These are phyloP conservation scores for Clinocottus analis DNA, from an alignment of 2,113 vertebrate species.

Conservation along the genomic window DNA sequence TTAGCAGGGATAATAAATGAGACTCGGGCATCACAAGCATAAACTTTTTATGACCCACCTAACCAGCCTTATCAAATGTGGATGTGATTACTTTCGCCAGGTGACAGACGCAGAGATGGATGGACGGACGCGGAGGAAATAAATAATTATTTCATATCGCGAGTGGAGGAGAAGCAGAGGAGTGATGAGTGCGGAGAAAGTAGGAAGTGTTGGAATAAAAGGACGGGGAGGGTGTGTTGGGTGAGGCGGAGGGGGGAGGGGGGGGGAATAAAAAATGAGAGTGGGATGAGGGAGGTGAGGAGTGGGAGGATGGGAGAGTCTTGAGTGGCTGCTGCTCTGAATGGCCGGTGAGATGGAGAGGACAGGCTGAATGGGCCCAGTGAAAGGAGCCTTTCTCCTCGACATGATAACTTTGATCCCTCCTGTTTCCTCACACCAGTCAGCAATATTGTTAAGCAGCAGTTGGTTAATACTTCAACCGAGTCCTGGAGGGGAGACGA, in stretches of 20 bases:
- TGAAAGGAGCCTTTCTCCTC: conserved; percentile 82
- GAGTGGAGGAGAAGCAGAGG: conserved; percentile 21
- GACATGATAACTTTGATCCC: conserved; percentile 88
- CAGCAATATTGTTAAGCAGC: conserved; percentile 86
- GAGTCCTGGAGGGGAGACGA: conserved; percentile 45
- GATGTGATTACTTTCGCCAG: conserved; percentile 73
- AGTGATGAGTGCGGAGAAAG: conserved; percentile 38
- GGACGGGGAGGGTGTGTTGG: conserved; percentile 36
- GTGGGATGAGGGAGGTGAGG: conserved; percentile 71
- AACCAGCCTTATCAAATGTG: conserved; percentile 82
- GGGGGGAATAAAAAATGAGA: conserved; percentile 68
- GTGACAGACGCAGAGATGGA: conserved; percentile 71
- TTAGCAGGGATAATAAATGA: conserved; percentile 83
- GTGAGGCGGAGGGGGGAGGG: no score
- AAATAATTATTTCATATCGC: conserved; percentile 55
- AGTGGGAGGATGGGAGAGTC: conserved; percentile 80
- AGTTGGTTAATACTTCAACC: conserved; percentile 84
- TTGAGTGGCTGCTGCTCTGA: conserved; percentile 73
- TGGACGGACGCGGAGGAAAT: conserved; percentile 44
- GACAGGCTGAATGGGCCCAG: conserved; percentile 78
- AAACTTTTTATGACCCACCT: conserved; percentile 82
- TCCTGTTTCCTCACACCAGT: conserved; percentile 82
- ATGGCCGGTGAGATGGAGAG: conserved; percentile 84
- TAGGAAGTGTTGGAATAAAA: conserved; percentile 59
- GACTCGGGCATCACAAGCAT: conserved; percentile 75